These are phyloP conservation scores for Blennius ocellaris DNA, from an alignment of 2,113 vertebrate species.

Conservation along the genomic window DNA sequence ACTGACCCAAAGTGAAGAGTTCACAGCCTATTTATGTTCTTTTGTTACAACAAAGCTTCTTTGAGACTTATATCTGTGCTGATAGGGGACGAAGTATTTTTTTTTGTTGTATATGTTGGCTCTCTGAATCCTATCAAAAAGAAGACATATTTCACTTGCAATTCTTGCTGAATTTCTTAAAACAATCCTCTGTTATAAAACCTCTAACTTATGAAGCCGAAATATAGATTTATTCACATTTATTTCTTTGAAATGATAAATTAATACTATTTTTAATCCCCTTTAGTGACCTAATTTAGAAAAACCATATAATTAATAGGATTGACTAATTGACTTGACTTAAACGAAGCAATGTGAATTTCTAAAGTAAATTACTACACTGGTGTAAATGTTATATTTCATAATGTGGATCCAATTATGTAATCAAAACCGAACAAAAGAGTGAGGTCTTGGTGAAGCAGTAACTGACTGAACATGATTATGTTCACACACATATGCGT, in stretches of 20 bases:
- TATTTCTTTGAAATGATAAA: neutral
- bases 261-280: neutral
- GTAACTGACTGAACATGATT: too few relatives aligned
- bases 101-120: neutral
- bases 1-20: neutral
- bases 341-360: neutral
- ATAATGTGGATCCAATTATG: slow-evolving; percentile 2
- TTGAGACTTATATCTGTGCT: neutral
- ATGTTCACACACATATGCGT: too few relatives aligned
- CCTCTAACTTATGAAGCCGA: neutral
- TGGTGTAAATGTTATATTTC: neutral
- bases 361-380: neutral
- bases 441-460: neutral
- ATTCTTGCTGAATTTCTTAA: neutral
- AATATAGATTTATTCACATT: neutral
- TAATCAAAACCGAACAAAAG: neutral
- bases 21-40: neutral
- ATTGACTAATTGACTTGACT: neutral
- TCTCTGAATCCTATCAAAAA: neutral
- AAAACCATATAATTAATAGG: neutral
- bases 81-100: too few relatives aligned
- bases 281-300: neutral
- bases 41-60: neutral
- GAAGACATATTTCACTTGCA: neutral
- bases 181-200: neutral